These are phyloP conservation scores for Lophius piscatorius DNA, from an alignment of 2,113 vertebrate genomes.

Conservation along the genomic window DNA sequence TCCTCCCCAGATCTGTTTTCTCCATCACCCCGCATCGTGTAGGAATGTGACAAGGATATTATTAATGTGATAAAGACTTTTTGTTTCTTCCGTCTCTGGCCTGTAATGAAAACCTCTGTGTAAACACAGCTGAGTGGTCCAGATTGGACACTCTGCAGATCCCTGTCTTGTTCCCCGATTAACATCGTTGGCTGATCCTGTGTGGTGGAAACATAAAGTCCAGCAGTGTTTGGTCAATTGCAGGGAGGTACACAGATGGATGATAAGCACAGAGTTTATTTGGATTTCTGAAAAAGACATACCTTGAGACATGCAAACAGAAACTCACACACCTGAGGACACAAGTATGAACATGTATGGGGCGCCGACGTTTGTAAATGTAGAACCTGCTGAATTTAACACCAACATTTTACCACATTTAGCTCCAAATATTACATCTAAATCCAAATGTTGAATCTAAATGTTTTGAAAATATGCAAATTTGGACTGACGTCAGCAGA, in stretches of 20 bases:
- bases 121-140: conserved; percentile 62
- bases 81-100: conserved; percentile 51
- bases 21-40: conserved; percentile 41
- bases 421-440: too few species aligned
- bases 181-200: conserved; percentile 58
- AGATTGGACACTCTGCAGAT: conserved; percentile 66
- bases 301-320: conserved; percentile 12
- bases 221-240: conserved; percentile 53
- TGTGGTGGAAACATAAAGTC: conserved; percentile 42
- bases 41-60: conserved; percentile 54
- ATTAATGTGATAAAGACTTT: conserved; percentile 71
- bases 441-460: conserved; percentile 28
- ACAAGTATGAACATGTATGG: conserved; percentile 9
- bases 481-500: too few species aligned
- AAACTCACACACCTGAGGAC: conserved; percentile 35
- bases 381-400: too few species aligned
- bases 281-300: conserved; percentile 27
- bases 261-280: conserved; percentile 34
- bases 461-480: too few species aligned
- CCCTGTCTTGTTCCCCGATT: conserved; percentile 63
- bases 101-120: conserved; percentile 56
- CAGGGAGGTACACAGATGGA: conserved; percentile 49
- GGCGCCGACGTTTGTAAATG: too few species aligned
- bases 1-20: conserved; percentile 60
- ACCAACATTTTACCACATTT: too few species aligned